Conservation (phyloP, 2,888 invertebrate species). For the Podotricha telesiphe region DNA sequence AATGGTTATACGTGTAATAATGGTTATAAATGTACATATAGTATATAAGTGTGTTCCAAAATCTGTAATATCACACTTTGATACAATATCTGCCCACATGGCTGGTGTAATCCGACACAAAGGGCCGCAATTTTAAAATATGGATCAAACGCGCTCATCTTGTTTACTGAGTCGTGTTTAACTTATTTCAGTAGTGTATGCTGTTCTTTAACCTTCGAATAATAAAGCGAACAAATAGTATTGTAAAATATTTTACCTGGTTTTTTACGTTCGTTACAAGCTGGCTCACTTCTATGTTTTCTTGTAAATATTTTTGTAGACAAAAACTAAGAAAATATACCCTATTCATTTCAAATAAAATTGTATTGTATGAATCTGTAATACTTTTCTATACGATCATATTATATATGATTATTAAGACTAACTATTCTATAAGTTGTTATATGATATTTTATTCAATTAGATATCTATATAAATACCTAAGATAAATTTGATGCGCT, state of each 20-base stretch:
- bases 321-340: background rate
- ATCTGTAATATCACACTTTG: constrained; percentile 26
- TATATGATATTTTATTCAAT: too few relatives aligned
- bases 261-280: constrained; percentile 5
- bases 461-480: too few relatives aligned
- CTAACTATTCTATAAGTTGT: too few relatives aligned
- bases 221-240: constrained; percentile 20
- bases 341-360: too few relatives aligned
- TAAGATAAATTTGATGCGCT: too few relatives aligned
- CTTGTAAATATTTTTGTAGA: constrained; percentile 6
- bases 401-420: too few relatives aligned
- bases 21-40: background rate
- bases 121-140: constrained; percentile 34
- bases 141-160: constrained; percentile 20
- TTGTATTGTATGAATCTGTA: too few relatives aligned
- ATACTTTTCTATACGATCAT: too few relatives aligned
- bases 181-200: constrained; percentile 21
- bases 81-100: constrained; percentile 32
- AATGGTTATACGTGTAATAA: background rate
- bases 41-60: background rate
- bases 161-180: constrained; percentile 21
- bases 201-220: constrained; percentile 21
- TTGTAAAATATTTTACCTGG: constrained; percentile 24
- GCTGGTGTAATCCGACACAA: constrained; percentile 32
- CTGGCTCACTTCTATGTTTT: constrained; percentile 11